A percentile compares a stretch with the other conserved stretches of the same genome.
Evolutionary conservation across 2,797 vertebrate genomes (phyloP).

Genomic region (Rhinoraja longicauda): DNA sequence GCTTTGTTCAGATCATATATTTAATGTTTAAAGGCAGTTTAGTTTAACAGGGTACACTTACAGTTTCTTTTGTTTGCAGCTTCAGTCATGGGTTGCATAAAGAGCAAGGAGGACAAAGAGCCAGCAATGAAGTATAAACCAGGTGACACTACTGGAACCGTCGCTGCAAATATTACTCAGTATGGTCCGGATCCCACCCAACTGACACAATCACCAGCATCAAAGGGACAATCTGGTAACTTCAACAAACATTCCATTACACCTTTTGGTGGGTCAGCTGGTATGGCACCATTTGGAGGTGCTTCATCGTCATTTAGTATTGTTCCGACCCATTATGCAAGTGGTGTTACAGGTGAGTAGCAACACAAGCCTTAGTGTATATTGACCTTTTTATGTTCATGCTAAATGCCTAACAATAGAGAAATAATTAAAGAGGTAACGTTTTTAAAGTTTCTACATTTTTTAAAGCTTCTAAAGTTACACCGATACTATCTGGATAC

Average conservation of each 20-base stretch:
- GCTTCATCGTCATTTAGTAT: conserved; percentile 78
- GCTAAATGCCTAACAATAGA: not conserved
- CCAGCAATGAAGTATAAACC: conserved; percentile 75
- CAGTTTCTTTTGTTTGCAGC: conserved; percentile 46
- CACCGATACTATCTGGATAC: not conserved
- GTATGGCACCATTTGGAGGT: conserved; percentile 85
- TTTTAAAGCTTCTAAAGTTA: not conserved
- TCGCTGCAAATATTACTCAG: conserved; percentile 64
- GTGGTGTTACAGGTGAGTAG: conserved; percentile 74
- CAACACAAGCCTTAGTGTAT: conserved; percentile 40
- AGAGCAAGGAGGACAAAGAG: conserved; percentile 90
- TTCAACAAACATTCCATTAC: conserved; percentile 81
- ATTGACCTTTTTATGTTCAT: not conserved
- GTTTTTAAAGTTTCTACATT: not conserved
- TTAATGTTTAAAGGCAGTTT: not conserved
- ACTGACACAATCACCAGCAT: conserved; percentile 60
- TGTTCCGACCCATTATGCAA: conserved; percentile 77
- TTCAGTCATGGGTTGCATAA: conserved; percentile 83
- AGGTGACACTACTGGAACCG: conserved; percentile 64
- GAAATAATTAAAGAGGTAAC: not conserved
- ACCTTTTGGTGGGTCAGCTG: conserved; percentile 80
- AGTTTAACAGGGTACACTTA: not conserved
- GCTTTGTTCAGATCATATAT: not conserved
- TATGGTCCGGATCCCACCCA: conserved; percentile 79
- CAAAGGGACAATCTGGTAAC: conserved; percentile 68